A percentile compares a stretch with the other conserved stretches of the same genome.
phyloP scores from a whole-genome alignment of 2,888 invertebrate genomes.

The Nipponacmea schrenckii region DNA sequence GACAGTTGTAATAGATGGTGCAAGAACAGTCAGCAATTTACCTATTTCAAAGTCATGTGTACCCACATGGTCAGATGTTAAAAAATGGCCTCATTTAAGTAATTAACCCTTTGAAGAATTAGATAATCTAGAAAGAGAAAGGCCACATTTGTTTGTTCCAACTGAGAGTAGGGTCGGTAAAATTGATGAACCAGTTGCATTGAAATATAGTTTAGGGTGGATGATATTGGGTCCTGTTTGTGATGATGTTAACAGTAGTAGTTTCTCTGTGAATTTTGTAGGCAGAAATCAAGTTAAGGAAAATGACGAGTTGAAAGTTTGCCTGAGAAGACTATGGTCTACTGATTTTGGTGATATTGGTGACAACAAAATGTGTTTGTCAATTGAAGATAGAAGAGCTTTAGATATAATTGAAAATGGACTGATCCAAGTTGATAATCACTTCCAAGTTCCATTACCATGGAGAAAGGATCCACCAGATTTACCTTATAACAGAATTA shows the following conservation, averaged over 20 bases:
- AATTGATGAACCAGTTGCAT: not conserved
- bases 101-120: not conserved
- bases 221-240: slow-evolving; percentile 1
- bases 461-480: not conserved
- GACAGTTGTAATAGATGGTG: not conserved
- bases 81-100: slow-evolving; percentile 1
- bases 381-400: not conserved
- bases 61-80: not conserved
- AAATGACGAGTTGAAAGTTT: not conserved
- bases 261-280: not conserved
- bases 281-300: not conserved
- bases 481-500: not conserved
- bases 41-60: not conserved
- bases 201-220: slow-evolving; percentile 2
- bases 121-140: not conserved
- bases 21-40: not conserved
- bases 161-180: not conserved
- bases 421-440: not conserved
- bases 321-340: not conserved
- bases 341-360: slow-evolving; percentile 3
- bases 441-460: not conserved
- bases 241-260: not conserved
- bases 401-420: not conserved
- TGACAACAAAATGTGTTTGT: not conserved
- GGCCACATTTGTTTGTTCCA: not conserved